Conservation (phyloP, 2,888 invertebrate species). For the Zelleria hepariella region DNA sequence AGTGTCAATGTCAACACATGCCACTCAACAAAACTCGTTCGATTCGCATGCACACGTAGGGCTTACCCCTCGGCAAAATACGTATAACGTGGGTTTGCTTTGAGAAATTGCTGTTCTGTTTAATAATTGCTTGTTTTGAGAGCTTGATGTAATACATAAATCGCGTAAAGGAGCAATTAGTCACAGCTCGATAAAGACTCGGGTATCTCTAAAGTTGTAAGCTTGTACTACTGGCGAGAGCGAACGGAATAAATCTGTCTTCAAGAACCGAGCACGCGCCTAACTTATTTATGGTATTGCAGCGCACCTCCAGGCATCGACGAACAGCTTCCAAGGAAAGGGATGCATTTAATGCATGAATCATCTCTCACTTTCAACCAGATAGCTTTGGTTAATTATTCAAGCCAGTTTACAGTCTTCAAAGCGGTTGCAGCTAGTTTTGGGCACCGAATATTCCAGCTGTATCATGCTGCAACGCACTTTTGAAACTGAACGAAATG, state of each 20-base stretch:
- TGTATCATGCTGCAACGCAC: too few species aligned
- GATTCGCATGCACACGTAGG: too few species aligned
- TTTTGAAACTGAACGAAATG: too few species aligned
- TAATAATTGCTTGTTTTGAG: neutral
- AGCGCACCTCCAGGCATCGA: slow-evolving; percentile 12
- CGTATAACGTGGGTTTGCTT: too few species aligned
- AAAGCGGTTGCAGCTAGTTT: neutral
- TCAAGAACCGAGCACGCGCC: slow-evolving; percentile 17
- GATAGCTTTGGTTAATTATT: neutral
- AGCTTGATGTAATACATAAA: neutral
- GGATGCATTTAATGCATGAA: neutral
- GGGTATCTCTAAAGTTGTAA: neutral
- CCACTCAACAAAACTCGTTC: too few species aligned
- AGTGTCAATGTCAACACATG: too few species aligned
- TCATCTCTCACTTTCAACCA: neutral
- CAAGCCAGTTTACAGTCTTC: neutral
- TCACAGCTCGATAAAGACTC: neutral
- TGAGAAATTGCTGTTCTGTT: too few species aligned
- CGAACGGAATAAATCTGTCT: slow-evolving; percentile 16
- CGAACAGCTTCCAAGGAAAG: neutral
- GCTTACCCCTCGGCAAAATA: too few species aligned
- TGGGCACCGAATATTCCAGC: too few species aligned
- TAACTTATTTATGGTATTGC: slow-evolving; percentile 36
- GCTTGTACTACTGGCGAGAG: neutral
- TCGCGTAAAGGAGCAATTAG: neutral